Evolutionary conservation across 2,888 invertebrate genomes (phyloP), one percentile per base, ranked within the genome.

Genomic region (Imbricaverruca yamaguchii): DNA sequence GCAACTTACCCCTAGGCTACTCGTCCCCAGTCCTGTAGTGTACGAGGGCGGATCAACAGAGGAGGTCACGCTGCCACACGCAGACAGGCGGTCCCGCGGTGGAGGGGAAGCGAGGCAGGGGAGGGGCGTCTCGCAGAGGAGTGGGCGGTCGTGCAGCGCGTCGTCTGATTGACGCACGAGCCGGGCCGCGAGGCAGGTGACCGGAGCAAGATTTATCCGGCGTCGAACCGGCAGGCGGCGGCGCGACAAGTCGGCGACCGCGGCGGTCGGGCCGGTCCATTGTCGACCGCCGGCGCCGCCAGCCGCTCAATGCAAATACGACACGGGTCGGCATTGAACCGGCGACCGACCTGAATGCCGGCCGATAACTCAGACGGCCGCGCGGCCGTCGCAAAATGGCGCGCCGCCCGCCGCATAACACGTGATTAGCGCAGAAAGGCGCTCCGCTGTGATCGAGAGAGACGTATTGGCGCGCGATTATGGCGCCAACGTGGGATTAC

Each of bases 311-410:
- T 23, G 65, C 65, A 65, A 65, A 61, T 61, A 18, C 61, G 13
- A 18, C 69, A 69, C 39, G 39, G 15, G 23, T 69, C 25, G 39
- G 69, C 69, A 39, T 39, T 69, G 69, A 25, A 7, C n/a, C 39
- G 39, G 69, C 69, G 25, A 4, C 25, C 15, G 23, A 13, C 4
- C 69, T 69, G 39, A 69, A 69, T 39, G 69, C 39, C 15, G 15
- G 39, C 7, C 69, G 15, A 69, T 69, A 69, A 69, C 69, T 69
- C 69, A 69, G 69, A 9, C 69, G 61, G 61, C 61, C 39, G 39
- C 69, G 39, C 69, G 25, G n/a, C n/a, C n/a, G 67, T 15, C 69
- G 69, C 69, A 69, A 69, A 69, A 69, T 69, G 69, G 69, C 69
- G 69, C 69, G 39, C 25, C 67, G 23, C 23, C 39, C 39, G 69